These are phyloP conservation scores for Propithecus deckenii DNA, from an alignment of 2,797 vertebrate species.

Conservation along the genomic window DNA sequence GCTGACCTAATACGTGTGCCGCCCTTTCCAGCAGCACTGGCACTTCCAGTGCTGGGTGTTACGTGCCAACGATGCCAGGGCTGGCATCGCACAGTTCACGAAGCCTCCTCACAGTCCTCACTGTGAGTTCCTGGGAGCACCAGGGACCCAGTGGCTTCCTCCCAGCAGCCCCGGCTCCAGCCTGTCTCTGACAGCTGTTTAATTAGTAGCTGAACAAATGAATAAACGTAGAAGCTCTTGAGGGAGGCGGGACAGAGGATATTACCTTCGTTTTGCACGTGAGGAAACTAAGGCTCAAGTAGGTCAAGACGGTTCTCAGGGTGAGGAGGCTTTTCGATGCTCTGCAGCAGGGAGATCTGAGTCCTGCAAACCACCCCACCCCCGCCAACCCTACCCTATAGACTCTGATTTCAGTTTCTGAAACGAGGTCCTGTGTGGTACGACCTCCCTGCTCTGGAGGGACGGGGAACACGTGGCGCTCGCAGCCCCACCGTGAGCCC, in stretches of 20 bases:
- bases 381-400: background rate
- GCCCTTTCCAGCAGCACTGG: background rate
- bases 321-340: background rate
- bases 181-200: background rate
- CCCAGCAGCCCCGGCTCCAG: background rate
- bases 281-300: background rate
- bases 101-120: background rate
- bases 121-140: background rate
- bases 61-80: background rate
- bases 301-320: background rate
- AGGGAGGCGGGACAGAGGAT: background rate
- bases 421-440: background rate
- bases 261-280: background rate
- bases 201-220: background rate
- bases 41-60: background rate
- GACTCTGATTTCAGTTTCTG: background rate
- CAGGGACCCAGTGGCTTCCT: background rate
- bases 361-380: too few species aligned
- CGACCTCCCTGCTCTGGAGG: background rate
- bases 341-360: background rate
- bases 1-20: background rate
- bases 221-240: background rate
- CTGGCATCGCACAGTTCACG: background rate
- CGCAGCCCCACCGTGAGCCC: background rate
- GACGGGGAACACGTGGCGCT: fast-evolving